Conservation (phyloP, 2,797 vertebrate species). For the Manis pentadactyla region DNA sequence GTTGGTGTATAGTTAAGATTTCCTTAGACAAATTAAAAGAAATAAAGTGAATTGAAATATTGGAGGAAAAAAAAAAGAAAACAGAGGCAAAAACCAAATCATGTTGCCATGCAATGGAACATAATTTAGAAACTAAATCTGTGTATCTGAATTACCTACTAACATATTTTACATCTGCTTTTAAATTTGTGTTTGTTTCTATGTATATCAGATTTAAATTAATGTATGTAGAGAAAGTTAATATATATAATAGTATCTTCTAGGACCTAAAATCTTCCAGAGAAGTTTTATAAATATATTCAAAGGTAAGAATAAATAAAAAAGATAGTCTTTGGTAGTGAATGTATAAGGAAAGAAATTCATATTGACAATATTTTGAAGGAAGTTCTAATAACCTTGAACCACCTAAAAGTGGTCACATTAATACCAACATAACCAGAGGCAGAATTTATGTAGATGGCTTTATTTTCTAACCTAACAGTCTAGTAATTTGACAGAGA, state of each 20-base stretch:
- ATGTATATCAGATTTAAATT: conserved; percentile 17
- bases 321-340: neutral
- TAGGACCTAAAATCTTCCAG: neutral
- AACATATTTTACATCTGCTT: conserved; percentile 30
- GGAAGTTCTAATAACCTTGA: conserved; percentile 47
- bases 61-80: neutral
- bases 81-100: neutral
- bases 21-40: neutral
- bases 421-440: neutral
- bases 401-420: neutral
- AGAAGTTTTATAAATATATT: neutral
- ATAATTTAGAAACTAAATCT: neutral
- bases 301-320: neutral
- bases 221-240: neutral
- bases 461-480: conserved; percentile 71
- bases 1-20: conserved; percentile 38
- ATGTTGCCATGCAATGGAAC: neutral
- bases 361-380: neutral
- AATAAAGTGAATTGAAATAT: neutral
- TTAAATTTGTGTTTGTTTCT: conserved; percentile 39
- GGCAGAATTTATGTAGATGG: neutral
- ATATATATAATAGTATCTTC: neutral
- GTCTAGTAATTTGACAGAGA: conserved; percentile 51
- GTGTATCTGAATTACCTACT: neutral
- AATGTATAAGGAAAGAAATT: neutral